Conservation (phyloP, 2,888 invertebrate species). For the Amiota communis region DNA sequence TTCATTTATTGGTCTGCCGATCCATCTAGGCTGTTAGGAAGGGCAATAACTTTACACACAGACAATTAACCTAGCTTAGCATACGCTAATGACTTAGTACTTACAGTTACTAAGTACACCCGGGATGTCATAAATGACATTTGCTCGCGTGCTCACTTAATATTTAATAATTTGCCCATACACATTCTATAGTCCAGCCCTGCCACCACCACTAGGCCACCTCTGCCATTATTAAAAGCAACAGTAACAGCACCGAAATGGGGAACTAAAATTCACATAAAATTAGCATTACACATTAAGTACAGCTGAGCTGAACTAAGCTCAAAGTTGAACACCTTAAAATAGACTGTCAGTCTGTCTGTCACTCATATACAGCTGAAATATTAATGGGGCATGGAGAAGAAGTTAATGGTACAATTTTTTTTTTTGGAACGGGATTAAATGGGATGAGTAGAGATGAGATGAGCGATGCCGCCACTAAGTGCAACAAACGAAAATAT, state of each 20-base stretch:
- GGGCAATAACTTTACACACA: not conserved
- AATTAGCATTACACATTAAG: constrained; percentile 20
- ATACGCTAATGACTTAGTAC: not conserved
- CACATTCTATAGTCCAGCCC: not conserved
- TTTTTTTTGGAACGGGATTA: too few relatives aligned
- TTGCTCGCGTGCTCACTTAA: not conserved
- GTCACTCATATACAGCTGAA: not conserved
- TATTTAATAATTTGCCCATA: constrained; percentile 9
- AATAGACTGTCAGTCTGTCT: too few relatives aligned
- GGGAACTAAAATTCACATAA: not conserved
- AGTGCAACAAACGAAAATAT: too few relatives aligned
- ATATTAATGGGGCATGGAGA: not conserved
- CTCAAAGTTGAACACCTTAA: too few relatives aligned
- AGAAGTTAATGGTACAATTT: too few relatives aligned
- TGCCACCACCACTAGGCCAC: too few relatives aligned
- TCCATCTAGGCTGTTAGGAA: not conserved
- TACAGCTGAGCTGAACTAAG: not conserved
- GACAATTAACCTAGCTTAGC: too few relatives aligned
- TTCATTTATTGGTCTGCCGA: not conserved
- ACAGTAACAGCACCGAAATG: too few relatives aligned
- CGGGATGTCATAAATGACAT: not conserved
- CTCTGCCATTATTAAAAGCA: too few relatives aligned
- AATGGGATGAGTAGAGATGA: too few relatives aligned
- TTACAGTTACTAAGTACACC: too few relatives aligned
- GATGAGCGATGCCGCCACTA: too few relatives aligned